Evolutionary conservation across 1,140 invertebrate genomes (phyloP).

Genomic region (Leguminivora glycinivorella): DNA sequence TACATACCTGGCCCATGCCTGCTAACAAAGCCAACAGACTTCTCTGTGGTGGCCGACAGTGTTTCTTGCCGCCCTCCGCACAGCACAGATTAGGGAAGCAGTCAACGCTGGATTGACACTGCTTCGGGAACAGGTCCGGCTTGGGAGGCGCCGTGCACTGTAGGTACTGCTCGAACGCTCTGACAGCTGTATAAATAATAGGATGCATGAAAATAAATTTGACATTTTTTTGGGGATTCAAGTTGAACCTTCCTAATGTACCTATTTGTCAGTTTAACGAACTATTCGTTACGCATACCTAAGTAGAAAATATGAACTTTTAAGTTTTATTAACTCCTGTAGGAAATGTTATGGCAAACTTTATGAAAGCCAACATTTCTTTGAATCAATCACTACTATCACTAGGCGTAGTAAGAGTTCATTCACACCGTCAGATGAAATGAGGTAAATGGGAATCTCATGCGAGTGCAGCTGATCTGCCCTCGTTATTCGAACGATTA

Average conservation of each 20-base stretch:
- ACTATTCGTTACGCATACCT: no score
- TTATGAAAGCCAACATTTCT: not conserved
- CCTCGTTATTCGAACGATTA: not conserved
- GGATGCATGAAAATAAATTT: not conserved
- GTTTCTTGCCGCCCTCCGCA: slow-evolving; percentile 83
- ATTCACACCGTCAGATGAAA: not conserved
- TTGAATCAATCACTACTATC: not conserved
- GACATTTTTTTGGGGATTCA: no score
- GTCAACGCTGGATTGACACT: slow-evolving; percentile 83
- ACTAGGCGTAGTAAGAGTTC: not conserved
- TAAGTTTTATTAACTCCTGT: not conserved
- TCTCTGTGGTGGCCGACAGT: slow-evolving; percentile 84
- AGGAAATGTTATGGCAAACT: not conserved
- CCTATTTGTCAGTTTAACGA: no score
- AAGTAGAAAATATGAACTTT: no score
- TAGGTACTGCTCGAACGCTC: slow-evolving; percentile 81
- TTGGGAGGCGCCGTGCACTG: slow-evolving; percentile 85
- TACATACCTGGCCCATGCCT: slow-evolving; percentile 75
- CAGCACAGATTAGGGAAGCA: slow-evolving; percentile 89
- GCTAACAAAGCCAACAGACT: slow-evolving; percentile 83
- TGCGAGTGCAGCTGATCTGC: not conserved
- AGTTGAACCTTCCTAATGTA: no score
- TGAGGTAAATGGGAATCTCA: not conserved
- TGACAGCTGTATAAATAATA: slow-evolving; percentile 78
- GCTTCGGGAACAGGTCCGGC: slow-evolving; percentile 83